Evolutionary conservation across 1,140 invertebrate genomes (phyloP).

Genomic region (Tenebrio molitor): DNA sequence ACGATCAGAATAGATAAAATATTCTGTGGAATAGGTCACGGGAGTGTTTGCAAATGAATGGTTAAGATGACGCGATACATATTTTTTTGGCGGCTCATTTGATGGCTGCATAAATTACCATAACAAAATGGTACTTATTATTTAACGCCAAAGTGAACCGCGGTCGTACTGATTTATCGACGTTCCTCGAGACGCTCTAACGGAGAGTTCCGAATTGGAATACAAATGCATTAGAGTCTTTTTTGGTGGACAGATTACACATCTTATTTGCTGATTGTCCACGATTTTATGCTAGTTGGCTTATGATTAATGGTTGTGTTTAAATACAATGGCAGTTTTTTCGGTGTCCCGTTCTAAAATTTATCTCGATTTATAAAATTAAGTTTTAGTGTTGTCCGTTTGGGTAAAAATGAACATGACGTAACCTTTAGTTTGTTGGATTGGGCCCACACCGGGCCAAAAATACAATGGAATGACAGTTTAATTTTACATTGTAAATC

Average conservation of each 20-base stretch:
- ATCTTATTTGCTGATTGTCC: not conserved
- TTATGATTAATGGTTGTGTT: conserved; percentile 1
- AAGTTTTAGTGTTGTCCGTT: not conserved
- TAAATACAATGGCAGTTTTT: not conserved
- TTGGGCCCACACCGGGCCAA: not conserved
- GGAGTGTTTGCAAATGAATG: conserved; percentile 23
- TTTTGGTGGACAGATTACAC: not conserved
- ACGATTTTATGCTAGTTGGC: not conserved
- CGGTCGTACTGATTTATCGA: not conserved
- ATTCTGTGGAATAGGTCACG: conserved; percentile 30
- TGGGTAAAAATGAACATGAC: not conserved
- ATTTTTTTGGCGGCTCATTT: conserved; percentile 30
- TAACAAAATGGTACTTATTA: conserved; percentile 16
- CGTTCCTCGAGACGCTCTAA: not conserved
- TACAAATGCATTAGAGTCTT: not conserved
- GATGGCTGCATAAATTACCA: conserved; percentile 10
- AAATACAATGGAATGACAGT: not conserved
- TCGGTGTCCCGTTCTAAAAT: not conserved
- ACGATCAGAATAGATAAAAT: conserved; percentile 24
- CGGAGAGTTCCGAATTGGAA: not conserved
- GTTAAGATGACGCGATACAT: conserved; percentile 6
- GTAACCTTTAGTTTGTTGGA: not conserved
- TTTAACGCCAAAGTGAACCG: not conserved
- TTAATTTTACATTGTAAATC: not conserved
- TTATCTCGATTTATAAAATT: not conserved